Base-by-base conservation (phyloP, 2,888 invertebrate genomes). In the Microctonus aethiopoides region DNA sequence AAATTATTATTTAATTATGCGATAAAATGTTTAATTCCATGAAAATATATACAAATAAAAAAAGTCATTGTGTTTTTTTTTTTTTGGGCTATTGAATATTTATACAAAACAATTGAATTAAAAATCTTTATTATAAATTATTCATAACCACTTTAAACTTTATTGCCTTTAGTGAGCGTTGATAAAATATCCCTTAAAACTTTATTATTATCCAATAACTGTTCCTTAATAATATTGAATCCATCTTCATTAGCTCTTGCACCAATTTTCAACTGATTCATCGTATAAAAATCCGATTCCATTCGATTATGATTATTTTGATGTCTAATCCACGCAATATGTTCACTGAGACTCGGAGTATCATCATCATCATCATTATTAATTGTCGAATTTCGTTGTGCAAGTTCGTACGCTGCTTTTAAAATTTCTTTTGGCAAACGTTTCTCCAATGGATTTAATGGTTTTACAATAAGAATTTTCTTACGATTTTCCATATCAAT, bases 391-490 rank as follows among this genome's bases (percentile, higher is more conserved):
- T 84, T 85, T 51, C 80, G 83, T 70, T 87, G 85, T 0, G 88
- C 88, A n/a, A 88, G 83, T 70, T 87, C 87, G 52, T 87, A 87
- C 13, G 88, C 88, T 0, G 84, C 86, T 62, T 84, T 83, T 64
- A 88, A 75, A 41, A 88, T 86, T 68, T 87, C 85, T 68, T 83
- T 86, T 0, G 88, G 88, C 56, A 88, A 74, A 61, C 88, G 80
- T 69, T 86, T 87, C 67, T 88, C 88, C 61, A 87, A 75, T 0
- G 87, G 87, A 79, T 88, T 88, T 5, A 88, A 75, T 0, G 88
- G 88, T 65, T 87, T 87, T 0, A 88, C 88, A 34, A 87, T 83
- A 1, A 88, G 77, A 0, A 88, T 85, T 1, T 84, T 84, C 59
- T 87, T 86, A 4, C 87, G 85, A 52, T 87, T 87, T 39, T 85